Evolutionary conservation across 2,888 invertebrate genomes (phyloP), one percentile per base, ranked within the genome.

Genomic region (Lutraria lutraria): DNA sequence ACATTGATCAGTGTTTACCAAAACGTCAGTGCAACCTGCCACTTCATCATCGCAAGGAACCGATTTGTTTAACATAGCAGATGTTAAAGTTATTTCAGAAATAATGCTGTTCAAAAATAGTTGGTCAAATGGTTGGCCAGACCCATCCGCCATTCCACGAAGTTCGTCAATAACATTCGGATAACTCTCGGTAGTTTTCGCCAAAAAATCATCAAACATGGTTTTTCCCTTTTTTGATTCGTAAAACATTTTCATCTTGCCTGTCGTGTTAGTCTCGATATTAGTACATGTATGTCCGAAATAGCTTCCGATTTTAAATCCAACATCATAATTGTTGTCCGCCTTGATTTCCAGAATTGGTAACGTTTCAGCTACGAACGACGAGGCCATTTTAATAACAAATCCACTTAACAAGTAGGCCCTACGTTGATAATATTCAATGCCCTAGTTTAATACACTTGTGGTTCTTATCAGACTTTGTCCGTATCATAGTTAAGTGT

Each of bases 91-190:
- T n/a, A 94, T 87, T 86, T 94, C 93, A n/a, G 92, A 92, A 12
- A 91, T 85, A 19, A 92, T 81, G 63, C 90, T 91, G n/a, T 91
- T 63, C 56, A 93, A 89, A 80, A 93, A 93, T 8, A 94, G 63
- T 43, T 93, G 87, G 54, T 93, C 93, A 84, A 94, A 94, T 0
- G 93, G 29, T 63, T 92, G 63, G 2, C 91, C 93, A 12, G 92
- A 80, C 2, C 94, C 94, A 53, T 94, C 93, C 6, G 94, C 91
- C 85, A 94, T 91, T n/a, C 94, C 94, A 21, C 91, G 81, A 60
- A 94, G 89, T 89, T 94, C 94, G 43, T 88, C 87, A 15, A 94
- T 80, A 68, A 92, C 93, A 72, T 93, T 84, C 19, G 94, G 94
- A 81, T 92, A 94, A 52, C 87, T 81, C 72, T 84, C 85, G 76